Base-by-base conservation (phyloP, 2,797 vertebrate genomes). In the Acestrorhynchus altus region DNA sequence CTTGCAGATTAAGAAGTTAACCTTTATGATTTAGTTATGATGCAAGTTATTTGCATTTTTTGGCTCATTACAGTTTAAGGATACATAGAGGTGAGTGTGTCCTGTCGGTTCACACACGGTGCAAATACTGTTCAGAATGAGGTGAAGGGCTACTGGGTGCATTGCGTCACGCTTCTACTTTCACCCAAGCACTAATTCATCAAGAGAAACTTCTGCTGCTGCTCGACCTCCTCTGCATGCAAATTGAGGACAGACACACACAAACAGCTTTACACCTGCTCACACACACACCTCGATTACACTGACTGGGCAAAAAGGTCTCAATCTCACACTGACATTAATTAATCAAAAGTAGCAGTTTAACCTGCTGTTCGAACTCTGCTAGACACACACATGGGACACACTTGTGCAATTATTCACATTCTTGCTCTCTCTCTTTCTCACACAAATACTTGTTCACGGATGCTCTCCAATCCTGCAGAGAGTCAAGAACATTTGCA, bases 281-380 rank as follows among this genome's bases (percentile, higher is more conserved):
- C 49, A 44, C 60, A 56, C 20, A 52, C 57, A 46, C 51, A 46
- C 42, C 64, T 31, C 44, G 67, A 64, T 24, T 56, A 8, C 42
- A 46, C 44, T 71, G 56, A 54, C 40, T 56, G 10, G 26, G 52
- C 49, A 71, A 78, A n/a, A 72, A 71, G 47, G 59, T 65, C 68
- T 70, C 59, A 56, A 52, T 77, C 47, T 72, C 59, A 24, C 56
- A 64, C 31, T 49, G 61, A 78, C 46, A 65, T 63, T 39, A 72
- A 78, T 78, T 57, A 56, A 72, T 78, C 70, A 64, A 64, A 71
- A 64, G 57, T 56, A 64, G 49, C 51, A 56, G 65, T 64, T 72
- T 64, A 77, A 72, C 42, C 59, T 52, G 70, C 59, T 56, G 40
- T 39, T 71, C n/a, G 10, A 57, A 40, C 76, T 57, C 67, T 72